These are phyloP conservation scores for Erpornis zantholeuca DNA, from an alignment of 2,113 vertebrate species.

Conservation along the genomic window DNA sequence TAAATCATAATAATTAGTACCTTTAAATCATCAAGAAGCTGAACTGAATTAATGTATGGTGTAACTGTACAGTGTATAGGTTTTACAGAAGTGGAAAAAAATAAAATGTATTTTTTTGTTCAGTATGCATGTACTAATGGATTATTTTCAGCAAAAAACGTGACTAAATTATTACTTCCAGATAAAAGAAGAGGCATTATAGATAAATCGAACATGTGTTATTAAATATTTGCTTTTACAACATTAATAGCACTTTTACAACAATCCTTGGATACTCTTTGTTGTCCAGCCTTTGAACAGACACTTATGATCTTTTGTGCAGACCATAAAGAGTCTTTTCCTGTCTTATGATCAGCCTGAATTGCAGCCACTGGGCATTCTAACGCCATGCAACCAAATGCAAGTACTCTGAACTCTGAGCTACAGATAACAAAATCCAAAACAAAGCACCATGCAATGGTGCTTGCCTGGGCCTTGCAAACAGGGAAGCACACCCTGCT, in stretches of 20 bases:
- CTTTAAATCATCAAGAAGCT: background rate
- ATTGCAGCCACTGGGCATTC: background rate
- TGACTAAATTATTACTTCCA: background rate
- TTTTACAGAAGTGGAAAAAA: background rate
- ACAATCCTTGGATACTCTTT: background rate
- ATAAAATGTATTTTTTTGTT: background rate
- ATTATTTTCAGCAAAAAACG: background rate
- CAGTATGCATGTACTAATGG: background rate
- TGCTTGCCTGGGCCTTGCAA: background rate
- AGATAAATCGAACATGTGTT: background rate
- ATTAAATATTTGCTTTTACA: background rate
- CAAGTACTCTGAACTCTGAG: background rate
- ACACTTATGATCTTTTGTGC: background rate
- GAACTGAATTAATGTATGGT: background rate
- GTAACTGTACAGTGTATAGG: background rate
- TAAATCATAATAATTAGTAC: background rate
- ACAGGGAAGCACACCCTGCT: background rate
- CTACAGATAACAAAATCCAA: background rate
- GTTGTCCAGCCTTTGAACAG: background rate
- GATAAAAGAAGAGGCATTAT: background rate
- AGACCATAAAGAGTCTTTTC: background rate
- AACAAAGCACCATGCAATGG: accelerated
- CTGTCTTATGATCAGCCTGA: background rate
- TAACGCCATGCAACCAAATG: background rate
- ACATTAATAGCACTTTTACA: background rate